Percentiles rank a stretch among this genome's conserved stretches.
Conservation (phyloP, 2,797 vertebrate species). For the Macropus fuliginosus region DNA sequence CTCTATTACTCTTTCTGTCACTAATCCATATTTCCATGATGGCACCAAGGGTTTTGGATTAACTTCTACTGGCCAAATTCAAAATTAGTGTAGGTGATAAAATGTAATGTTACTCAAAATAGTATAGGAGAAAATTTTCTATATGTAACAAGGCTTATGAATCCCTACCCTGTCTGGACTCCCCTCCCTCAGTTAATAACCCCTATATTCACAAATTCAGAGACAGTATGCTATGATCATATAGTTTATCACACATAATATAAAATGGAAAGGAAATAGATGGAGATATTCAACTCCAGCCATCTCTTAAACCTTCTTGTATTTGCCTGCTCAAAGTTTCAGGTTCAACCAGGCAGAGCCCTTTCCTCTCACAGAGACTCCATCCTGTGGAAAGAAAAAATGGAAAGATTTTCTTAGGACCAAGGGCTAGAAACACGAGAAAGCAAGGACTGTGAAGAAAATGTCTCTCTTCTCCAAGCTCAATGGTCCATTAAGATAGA, state of each 20-base stretch:
- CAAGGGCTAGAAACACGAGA: background rate
- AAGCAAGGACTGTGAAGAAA: background rate
- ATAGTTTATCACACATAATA: background rate
- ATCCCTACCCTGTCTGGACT: background rate
- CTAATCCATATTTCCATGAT: background rate
- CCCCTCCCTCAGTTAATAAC: background rate
- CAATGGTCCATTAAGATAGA: background rate
- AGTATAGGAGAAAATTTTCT: background rate
- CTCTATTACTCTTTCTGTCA: background rate
- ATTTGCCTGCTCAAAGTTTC: background rate
- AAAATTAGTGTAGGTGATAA: background rate
- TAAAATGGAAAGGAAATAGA: background rate
- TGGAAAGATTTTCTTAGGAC: background rate
- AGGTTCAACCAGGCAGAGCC: background rate
- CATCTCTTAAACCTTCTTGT: background rate
- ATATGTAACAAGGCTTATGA: background rate
- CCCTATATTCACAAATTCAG: background rate
- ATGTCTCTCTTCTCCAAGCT: background rate
- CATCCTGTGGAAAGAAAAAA: background rate
- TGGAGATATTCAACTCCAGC: background rate
- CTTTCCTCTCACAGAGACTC: background rate
- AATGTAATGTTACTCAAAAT: background rate
- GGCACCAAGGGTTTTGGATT: background rate
- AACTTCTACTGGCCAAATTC: background rate
- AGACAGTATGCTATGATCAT: background rate